Base-by-base conservation (phyloP, 2,113 vertebrate species). In the Alaudala cheleensis region DNA sequence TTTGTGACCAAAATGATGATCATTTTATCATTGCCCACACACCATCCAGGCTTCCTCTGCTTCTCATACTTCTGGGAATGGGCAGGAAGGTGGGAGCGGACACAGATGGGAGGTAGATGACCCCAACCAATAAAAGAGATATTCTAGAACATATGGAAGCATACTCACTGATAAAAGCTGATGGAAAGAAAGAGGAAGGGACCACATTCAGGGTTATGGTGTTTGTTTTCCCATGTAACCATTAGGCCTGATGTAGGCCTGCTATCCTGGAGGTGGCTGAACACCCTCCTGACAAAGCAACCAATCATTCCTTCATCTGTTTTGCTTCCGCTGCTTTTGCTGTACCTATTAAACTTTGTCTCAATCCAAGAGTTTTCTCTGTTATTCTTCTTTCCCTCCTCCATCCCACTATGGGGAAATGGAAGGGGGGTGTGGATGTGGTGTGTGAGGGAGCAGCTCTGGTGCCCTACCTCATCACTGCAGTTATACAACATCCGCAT, bases 371-470 rank as follows among this genome's bases (percentile, higher is more conserved):
- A 29, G 6, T 76, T 81, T 74, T 88, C 33, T 67, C 12, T 67
- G n/a, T 26, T 42, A 31, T 22, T 18, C 16, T 54, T 49, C 5
- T 6, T 76, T 74, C 4, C 40, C 12, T 72, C 24, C 37, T 7
- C 11, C 10, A 20, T n/a, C 54, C 12, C 24, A 44, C 65, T 2
- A 2, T 0, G 0, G 7, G 33, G 10, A 2, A 37, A 21, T 0
- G 0, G 15, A 37, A 3, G 0, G 5, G 2, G 14, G 2, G 1
- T 20, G 13, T 22, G 17, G n/a, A 17, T 47, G 40, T 42, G 21
- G 7, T 12, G 25, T 31, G n/a, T 40, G 54, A 62, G 26, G 40
- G 15, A 49, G 17, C 14, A 12, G 25, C 47, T 80, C 21, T 31
- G 15, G 58, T 25, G 8, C 28, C 12, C 31, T 39, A 62, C 39